phyloP scores from a whole-genome alignment of 1,140 invertebrate species.

The Nephotettix cincticeps region DNA sequence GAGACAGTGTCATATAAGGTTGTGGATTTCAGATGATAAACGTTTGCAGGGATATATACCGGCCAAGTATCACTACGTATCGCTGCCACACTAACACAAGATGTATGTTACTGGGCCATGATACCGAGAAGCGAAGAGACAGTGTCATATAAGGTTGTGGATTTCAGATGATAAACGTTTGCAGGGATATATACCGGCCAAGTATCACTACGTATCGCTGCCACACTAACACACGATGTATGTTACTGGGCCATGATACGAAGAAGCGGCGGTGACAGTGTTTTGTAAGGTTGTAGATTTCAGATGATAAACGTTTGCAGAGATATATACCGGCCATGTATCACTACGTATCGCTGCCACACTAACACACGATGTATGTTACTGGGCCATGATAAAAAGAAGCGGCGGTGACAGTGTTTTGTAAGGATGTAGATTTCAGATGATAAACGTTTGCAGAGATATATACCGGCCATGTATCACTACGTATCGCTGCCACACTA shows the following conservation, averaged over 20 bases:
- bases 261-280: no score
- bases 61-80: background rate
- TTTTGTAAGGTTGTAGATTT: no score
- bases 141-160: background rate
- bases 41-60: background rate
- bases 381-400: background rate
- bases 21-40: background rate
- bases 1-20: background rate
- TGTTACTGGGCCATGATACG: no score
- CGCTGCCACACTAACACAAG: background rate
- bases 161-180: background rate
- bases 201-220: background rate
- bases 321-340: background rate
- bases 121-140: background rate
- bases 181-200: background rate
- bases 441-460: background rate
- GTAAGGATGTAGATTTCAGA: background rate
- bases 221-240: no score
- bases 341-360: background rate
- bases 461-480: background rate
- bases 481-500: background rate
- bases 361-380: background rate
- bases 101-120: background rate
- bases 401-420: background rate
- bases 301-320: background rate